Conservation (phyloP, 2,888 invertebrate species). For the Tillus elongatus region DNA sequence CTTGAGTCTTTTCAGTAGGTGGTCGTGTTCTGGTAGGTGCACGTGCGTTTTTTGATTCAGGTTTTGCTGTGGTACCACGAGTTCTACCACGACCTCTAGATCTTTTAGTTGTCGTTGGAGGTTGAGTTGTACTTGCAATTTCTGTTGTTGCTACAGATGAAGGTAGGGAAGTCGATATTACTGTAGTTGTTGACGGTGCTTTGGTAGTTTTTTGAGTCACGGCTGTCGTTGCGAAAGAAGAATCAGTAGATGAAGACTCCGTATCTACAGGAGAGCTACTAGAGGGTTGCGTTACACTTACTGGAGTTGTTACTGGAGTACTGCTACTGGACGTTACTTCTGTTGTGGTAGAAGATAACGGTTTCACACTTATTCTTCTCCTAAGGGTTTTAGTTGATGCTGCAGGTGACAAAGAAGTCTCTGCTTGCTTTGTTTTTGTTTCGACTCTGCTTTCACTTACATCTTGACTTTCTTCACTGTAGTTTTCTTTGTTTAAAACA, state of each 20-base stretch:
- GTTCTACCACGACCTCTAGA: conserved; percentile 16
- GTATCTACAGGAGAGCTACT: too few species aligned
- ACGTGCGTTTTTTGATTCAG: conserved; percentile 18
- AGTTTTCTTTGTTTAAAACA: conserved; percentile 14
- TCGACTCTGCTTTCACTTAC: conserved; percentile 9
- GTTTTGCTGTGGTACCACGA: conserved; percentile 19
- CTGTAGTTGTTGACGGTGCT: conserved; percentile 14
- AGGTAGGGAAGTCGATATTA: conserved; percentile 13
- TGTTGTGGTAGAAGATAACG: conserved; percentile 13
- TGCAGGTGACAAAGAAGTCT: conserved; percentile 10
- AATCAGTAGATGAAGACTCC: too few species aligned
- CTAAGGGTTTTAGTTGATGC: conserved; percentile 5
- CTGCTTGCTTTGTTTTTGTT: conserved; percentile 15
- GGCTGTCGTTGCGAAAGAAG: conserved; percentile 10
- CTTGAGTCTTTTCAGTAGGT: too few species aligned
- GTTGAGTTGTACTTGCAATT: too few species aligned
- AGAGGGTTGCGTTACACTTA: too few species aligned
- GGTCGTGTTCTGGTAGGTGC: too few species aligned
- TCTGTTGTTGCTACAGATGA: too few species aligned
- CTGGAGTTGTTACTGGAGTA: too few species aligned
- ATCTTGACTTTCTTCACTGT: conserved; percentile 13
- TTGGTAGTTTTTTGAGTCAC: conserved; percentile 13
- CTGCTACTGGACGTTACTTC: conserved; percentile 13
- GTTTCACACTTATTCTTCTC: conserved; percentile 9
- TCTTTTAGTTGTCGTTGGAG: conserved; percentile 14